Evolutionary conservation across 2,797 vertebrate genomes (phyloP), one percentile per base, ranked within the genome.

Genomic region (Syncerus caffer): DNA sequence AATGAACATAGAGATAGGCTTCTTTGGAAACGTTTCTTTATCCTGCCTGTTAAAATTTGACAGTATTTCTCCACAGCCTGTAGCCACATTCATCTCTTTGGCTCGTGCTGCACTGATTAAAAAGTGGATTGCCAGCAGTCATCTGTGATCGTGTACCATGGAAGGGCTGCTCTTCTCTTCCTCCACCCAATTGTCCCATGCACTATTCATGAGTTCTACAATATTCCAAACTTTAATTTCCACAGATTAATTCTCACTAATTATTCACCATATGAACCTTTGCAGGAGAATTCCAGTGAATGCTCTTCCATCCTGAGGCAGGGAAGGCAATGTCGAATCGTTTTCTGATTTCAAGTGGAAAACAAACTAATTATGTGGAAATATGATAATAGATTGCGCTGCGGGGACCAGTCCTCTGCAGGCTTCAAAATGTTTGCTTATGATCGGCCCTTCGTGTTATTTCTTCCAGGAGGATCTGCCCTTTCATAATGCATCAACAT

Each of bases 291-390:
- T 99, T 98, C 98, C 98, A 98, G 98, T 98, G 98, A 98, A 98
- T 98, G 98, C 97, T 98, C 96, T 95, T 97, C 98, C 98, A 96
- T 99, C 99, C 99, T 98, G 97, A 98, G 99, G 99, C 99, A 97
- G 96, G 99, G 99, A 99, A 99, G 97, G 99, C 99, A 98, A 99
- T 98, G 99, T 99, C 99, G 98, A 99, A 98, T 99, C 98, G 97
- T 99, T 99, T 99, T 99, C 99, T 99, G 99, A 99, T 99, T 99
- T 99, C 99, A 99, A 99, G 99, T 99, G 99, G 99, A 99, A 99
- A 99, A 99, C 98, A 99, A 99, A 99, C 99, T 99, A 99, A 99
- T 99, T 99, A 99, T 99, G 99, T 99, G 99, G 99, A 99, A 99
- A 99, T 99, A 99, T 99, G 99, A 99, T 99, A 99, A 99, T 99